A percentile compares a stretch with the other conserved stretches of the same genome.
Evolutionary conservation across 2,888 invertebrate genomes (phyloP).

Genomic region (Acrobasis consociella): DNA sequence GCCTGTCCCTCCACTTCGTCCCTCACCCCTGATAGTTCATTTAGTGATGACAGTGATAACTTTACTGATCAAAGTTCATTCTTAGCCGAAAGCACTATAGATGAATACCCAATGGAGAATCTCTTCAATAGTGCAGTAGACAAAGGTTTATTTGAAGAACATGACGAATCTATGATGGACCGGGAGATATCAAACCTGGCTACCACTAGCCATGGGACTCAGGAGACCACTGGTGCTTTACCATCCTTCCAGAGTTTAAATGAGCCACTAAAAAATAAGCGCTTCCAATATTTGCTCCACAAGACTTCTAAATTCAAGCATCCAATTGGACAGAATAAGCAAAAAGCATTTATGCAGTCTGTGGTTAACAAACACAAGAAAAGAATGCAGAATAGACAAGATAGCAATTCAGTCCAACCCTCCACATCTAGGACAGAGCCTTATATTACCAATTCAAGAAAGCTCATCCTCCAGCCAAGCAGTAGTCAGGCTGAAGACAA

Average conservation of each 20-base stretch:
- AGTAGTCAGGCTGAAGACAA: slow-evolving; percentile 60
- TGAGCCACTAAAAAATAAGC: slow-evolving; percentile 76
- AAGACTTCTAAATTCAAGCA: slow-evolving; percentile 79
- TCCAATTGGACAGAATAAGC: slow-evolving; percentile 76
- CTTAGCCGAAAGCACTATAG: slow-evolving; percentile 74
- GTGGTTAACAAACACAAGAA: slow-evolving; percentile 79
- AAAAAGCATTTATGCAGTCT: slow-evolving; percentile 79
- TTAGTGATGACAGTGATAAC: slow-evolving; percentile 74
- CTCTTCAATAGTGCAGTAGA: slow-evolving; percentile 77
- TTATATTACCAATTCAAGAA: slow-evolving; percentile 64
- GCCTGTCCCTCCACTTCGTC: slow-evolving; percentile 57
- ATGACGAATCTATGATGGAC: slow-evolving; percentile 76
- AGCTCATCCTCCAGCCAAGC: slow-evolving; percentile 61
- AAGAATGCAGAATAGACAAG: slow-evolving; percentile 67
- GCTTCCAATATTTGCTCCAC: slow-evolving; percentile 77
- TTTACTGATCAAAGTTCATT: slow-evolving; percentile 77
- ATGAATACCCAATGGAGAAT: slow-evolving; percentile 79
- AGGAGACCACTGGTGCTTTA: slow-evolving; percentile 64
- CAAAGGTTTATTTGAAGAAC: slow-evolving; percentile 74
- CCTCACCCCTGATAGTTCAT: slow-evolving; percentile 68
- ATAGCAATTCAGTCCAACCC: slow-evolving; percentile 60
- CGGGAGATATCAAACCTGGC: slow-evolving; percentile 77
- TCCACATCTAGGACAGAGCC: slow-evolving; percentile 73
- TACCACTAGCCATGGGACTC: slow-evolving; percentile 72
- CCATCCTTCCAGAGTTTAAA: slow-evolving; percentile 75